These are phyloP conservation scores for Heliconius nattereri DNA, from an alignment of 1,140 invertebrate genomes.

Conservation along the genomic window DNA sequence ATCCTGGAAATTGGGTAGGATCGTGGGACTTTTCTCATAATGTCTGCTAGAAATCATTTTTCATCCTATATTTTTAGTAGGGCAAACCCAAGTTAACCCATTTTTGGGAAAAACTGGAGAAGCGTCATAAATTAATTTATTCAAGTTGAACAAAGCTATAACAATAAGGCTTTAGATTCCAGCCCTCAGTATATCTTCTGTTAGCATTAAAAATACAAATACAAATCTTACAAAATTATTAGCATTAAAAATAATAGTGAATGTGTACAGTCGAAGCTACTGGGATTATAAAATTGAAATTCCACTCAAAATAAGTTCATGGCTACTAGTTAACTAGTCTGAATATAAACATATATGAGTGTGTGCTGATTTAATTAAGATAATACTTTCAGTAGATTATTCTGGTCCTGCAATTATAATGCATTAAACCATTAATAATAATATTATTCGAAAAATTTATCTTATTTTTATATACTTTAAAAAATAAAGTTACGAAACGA, in stretches of 20 bases:
- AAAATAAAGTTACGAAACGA: not conserved
- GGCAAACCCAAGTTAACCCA: conserved; percentile 27
- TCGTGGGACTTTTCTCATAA: conserved; percentile 16
- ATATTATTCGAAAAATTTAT: no score
- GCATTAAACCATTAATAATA: no score
- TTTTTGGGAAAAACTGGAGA: conserved; percentile 25
- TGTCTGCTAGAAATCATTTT: conserved; percentile 13
- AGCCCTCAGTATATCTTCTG: not conserved
- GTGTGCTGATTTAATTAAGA: no score
- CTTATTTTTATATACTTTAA: no score
- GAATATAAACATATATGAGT: no score
- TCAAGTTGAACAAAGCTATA: conserved; percentile 23
- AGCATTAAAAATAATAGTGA: no score
- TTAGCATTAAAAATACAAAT: not conserved
- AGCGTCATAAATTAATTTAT: conserved; percentile 32
- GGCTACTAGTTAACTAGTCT: no score
- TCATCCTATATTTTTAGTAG: conserved; percentile 26
- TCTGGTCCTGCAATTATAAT: no score
- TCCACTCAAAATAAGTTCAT: no score
- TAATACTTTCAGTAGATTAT: no score
- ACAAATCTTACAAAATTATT: not conserved
- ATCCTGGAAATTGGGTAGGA: not conserved
- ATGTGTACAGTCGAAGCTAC: no score
- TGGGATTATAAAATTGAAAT: no score
- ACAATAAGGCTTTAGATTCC: conserved; percentile 14